Base-by-base conservation (phyloP, 2,888 invertebrate species). In the Eupsilia transversa region DNA sequence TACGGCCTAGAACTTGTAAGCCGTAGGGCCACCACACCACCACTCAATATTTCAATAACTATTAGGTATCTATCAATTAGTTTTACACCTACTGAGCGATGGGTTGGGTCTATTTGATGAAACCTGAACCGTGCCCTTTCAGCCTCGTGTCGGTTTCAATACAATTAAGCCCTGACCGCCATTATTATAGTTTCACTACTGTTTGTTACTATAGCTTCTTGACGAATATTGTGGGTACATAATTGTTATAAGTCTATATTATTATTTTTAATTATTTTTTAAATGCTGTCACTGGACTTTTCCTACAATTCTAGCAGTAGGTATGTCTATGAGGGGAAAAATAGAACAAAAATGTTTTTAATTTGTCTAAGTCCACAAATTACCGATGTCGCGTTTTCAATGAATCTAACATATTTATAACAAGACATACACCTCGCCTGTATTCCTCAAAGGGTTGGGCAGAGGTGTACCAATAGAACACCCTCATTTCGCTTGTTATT, bases 111-210 rank as follows among this genome's bases (percentile, higher is more conserved):
- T 63, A 43, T 80, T 75, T 75, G 57, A 17, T 33, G 79, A 46
- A 71, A 76, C 49, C 0, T 38, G 49, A 75, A 49, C 52, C n/a
- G 2, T 10, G 41, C 60, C 66, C 66, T 81, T 67, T 71, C 41
- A 49, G 27, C 33, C 46, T 64, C 41, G 63, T 30, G 30, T 80
- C 30, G 17, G n/a, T 76, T 81, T 49, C 66, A n/a, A 35, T 41
- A 71, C 71, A 67, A 80, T 76, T 70, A 64, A 80, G 35, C 12
- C 20, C n/a, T 35, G 57, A 64, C 35, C 57, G 46, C 23, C 38
- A 56, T 70, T 71, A 70, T 56, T 65, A 56, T 61, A 61, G 43
- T 61, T 60, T 61, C 23, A 9, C 3, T 49, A 38, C 4, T 49
- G 17, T 20, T 49, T 23, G 27, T 49, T 56, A 38, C 27, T 33